Evolutionary conservation across 2,113 vertebrate species (phyloP), one percentile per base, ranked within the genome.

Genomic region (Trogon melanurus): DNA sequence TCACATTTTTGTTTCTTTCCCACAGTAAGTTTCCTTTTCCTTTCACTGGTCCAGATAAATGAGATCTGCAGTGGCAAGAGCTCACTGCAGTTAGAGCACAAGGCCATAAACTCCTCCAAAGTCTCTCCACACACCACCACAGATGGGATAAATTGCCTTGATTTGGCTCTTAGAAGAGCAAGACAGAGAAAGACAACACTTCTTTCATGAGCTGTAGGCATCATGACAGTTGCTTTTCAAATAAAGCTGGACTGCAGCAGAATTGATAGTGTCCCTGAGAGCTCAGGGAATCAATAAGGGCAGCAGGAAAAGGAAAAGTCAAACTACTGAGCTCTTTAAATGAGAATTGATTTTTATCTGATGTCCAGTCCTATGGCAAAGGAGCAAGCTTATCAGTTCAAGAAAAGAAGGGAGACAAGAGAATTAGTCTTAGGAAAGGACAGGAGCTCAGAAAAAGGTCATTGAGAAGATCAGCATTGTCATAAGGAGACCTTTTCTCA

Each of bases 281-380:
- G 3, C 60, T 78, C 70, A 48, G 57, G 86, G 80, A 93, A 97
- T 96, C 96, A 58, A 96, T 98, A 96, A 88, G 95, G 73, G 81
- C 75, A 86, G 93, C 82, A 95, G 73, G 88, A 96, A 96, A 91
- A 85, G 83, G 88, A 93, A 96, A 96, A 89, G 21, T 80, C 66
- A 90, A 93, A 90, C 61, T 87, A 90, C 73, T 95, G 92, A 95
- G 53, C 72, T 95, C 97, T 89, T 95, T 97, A 97, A 97, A 97
- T 95, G 92, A 97, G 90, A 96, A 98, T 97, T 97, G 93, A 98
- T 98, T 97, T 96, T 95, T 91, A 60, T 89, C 95, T 89, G 93
- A 92, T 98, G 95, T 96, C 93, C 92, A 96, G 74, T 91, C 92
- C 79, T 61, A 79, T 53, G 61, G 73, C 51, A 95, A 58, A 92